Evolutionary conservation across 2,797 vertebrate genomes (phyloP).

Genomic region (Mus spretus): DNA sequence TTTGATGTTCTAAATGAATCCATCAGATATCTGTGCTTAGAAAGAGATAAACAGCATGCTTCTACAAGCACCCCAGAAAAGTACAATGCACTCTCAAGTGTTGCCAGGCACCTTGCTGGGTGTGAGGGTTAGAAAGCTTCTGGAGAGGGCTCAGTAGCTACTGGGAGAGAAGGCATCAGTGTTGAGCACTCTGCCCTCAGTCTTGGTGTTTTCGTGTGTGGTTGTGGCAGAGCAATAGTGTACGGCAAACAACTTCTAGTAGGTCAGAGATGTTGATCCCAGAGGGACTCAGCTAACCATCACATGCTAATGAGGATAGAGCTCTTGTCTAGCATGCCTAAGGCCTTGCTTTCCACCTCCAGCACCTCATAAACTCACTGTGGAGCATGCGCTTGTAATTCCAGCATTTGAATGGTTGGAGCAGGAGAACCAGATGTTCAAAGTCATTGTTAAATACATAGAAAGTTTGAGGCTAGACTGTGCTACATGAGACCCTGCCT

Average conservation of each 20-base stretch:
- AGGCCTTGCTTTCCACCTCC: background rate
- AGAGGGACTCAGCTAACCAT: background rate
- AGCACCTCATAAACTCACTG: background rate
- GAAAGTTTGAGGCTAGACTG: background rate
- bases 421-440: background rate
- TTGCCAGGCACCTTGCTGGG: background rate
- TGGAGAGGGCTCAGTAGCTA: background rate
- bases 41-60: background rate
- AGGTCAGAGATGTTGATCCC: background rate
- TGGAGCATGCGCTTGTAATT: background rate
- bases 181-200: background rate
- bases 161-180: background rate
- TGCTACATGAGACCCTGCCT: too few relatives aligned
- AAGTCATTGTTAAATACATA: background rate
- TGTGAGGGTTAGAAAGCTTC: background rate
- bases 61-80: background rate
- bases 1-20: constrained; percentile 31
- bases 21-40: background rate
- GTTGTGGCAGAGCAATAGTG: background rate
- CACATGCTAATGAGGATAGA: background rate
- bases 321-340: background rate
- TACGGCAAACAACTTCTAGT: background rate
- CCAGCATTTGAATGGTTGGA: background rate
- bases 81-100: background rate
- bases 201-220: background rate